Percentiles rank a stretch among this genome's conserved stretches.
These are phyloP conservation scores for Frankliniella intonsa DNA, from an alignment of 2,888 invertebrate species.

Conservation along the genomic window DNA sequence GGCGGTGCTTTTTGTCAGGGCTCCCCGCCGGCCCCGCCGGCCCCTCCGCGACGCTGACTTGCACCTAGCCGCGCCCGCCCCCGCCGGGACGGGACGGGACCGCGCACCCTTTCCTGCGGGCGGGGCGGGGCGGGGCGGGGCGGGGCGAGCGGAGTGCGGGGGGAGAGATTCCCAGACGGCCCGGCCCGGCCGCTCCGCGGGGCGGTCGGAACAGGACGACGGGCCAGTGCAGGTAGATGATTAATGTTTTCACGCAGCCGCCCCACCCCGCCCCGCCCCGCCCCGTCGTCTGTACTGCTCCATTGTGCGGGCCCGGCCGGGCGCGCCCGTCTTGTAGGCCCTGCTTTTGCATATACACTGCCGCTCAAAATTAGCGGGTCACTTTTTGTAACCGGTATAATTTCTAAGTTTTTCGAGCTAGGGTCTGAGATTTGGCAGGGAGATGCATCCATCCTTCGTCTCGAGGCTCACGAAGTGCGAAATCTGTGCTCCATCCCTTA, in stretches of 20 bases:
- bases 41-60: background rate
- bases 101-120: too few species aligned
- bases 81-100: background rate
- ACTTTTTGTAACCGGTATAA: too few species aligned
- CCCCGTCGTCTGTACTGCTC: background rate
- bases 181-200: background rate
- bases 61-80: background rate
- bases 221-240: slow-evolving; percentile 2
- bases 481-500: too few species aligned
- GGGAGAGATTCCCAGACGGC: background rate
- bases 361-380: too few species aligned
- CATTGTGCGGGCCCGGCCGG: background rate
- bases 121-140: background rate
- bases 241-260: slow-evolving; percentile 17
- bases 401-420: too few species aligned
- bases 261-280: background rate
- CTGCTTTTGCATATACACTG: background rate
- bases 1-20: background rate
- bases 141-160: background rate
- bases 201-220: background rate
- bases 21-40: too few species aligned
- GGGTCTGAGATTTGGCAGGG: too few species aligned
- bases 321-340: background rate
- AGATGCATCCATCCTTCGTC: too few species aligned
- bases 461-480: too few species aligned